Percentiles rank a stretch among this genome's conserved stretches.
Conservation (phyloP, 2,888 invertebrate genomes). For the Dryadula phaetusa region DNA sequence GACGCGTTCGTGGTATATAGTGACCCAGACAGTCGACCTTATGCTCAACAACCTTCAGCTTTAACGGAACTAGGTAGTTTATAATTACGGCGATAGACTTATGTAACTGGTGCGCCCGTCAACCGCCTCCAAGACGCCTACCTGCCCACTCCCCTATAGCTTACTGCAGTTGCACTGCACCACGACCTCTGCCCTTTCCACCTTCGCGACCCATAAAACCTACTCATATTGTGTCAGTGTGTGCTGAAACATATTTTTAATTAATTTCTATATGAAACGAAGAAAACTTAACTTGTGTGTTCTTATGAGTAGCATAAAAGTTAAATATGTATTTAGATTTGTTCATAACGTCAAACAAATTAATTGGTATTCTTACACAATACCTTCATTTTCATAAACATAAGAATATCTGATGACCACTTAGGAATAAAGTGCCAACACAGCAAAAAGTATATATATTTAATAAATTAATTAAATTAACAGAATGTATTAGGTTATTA, state of each 20-base stretch:
- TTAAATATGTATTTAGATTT: not conserved
- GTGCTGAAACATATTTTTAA: not conserved
- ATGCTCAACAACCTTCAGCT: conserved; percentile 73
- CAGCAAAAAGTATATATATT: too few species aligned
- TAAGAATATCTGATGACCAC: too few species aligned
- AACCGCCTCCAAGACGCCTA: conserved; percentile 56
- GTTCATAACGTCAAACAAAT: not conserved
- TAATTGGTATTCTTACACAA: too few species aligned
- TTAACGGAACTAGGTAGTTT: conserved; percentile 63
- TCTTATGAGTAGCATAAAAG: not conserved
- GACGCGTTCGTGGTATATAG: conserved; percentile 25
- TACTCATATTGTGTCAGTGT: conserved; percentile 34
- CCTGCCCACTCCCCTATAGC: conserved; percentile 53
- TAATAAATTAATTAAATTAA: too few species aligned
- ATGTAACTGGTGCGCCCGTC: conserved; percentile 45
- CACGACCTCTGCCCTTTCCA: conserved; percentile 70
- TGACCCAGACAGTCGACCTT: conserved; percentile 63
- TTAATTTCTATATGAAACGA: conserved; percentile 10
- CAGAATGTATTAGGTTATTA: too few species aligned
- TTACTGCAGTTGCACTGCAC: conserved; percentile 67
- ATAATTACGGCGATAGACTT: conserved; percentile 53
- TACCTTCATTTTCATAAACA: too few species aligned
- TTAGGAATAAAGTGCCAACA: too few species aligned
- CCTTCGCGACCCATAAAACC: conserved; percentile 51
- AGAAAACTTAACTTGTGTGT: not conserved